phyloP scores from a whole-genome alignment of 2,888 invertebrate genomes.

The Microctonus hyperodae region DNA sequence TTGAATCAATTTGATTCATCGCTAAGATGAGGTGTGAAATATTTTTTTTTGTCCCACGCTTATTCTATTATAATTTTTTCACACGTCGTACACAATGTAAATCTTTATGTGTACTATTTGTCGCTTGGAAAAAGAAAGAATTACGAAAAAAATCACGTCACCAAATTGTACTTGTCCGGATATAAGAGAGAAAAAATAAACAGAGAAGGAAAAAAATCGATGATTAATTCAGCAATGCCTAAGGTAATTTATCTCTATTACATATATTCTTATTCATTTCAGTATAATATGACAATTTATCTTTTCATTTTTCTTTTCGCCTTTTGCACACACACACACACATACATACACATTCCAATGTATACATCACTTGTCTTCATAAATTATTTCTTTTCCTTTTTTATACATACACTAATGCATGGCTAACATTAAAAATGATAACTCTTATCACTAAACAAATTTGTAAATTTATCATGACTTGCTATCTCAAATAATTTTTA shows the following conservation, averaged over 20 bases:
- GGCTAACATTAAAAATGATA: background rate
- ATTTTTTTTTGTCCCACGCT: constrained; percentile 8
- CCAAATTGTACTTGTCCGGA: background rate
- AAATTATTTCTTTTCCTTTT: background rate
- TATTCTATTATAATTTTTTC: background rate
- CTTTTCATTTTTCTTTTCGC: background rate
- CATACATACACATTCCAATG: background rate
- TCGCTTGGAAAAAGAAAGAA: background rate
- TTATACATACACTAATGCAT: background rate
- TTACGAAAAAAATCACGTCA: constrained; percentile 13
- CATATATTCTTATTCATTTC: background rate
- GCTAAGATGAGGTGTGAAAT: background rate
- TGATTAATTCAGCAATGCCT: constrained; percentile 22
- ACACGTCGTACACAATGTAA: background rate
- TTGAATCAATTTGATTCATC: background rate
- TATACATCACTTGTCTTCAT: background rate
- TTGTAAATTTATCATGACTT: constrained; percentile 4
- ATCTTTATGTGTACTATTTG: background rate
- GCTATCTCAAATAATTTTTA: background rate
- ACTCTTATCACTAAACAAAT: constrained; percentile 10
- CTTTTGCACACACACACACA: background rate
- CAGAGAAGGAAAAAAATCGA: background rate
- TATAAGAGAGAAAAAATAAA: background rate
- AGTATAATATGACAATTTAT: background rate
- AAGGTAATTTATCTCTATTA: constrained; percentile 14